phyloP scores from a whole-genome alignment of 2,797 vertebrate genomes.

The Pitangus sulphuratus region DNA sequence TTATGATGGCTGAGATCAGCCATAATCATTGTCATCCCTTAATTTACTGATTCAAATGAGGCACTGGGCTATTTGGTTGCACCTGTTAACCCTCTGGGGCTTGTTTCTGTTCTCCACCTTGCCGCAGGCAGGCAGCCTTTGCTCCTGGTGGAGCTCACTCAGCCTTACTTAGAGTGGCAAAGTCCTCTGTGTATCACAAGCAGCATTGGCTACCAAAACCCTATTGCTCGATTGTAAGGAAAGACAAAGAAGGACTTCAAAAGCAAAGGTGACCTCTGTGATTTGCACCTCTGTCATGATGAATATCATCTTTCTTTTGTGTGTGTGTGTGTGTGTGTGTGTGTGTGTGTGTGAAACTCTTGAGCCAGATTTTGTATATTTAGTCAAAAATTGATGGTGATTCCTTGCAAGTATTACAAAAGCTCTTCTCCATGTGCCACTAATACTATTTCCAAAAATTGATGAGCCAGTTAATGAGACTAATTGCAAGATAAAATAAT shows the following conservation, averaged over 20 bases:
- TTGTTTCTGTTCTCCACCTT: constrained; percentile 14
- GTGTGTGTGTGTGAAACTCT: background rate
- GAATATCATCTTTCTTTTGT: background rate
- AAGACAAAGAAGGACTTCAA: background rate
- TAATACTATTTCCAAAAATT: background rate
- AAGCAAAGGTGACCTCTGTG: background rate
- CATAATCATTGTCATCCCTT: constrained; percentile 2
- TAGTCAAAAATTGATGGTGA: background rate
- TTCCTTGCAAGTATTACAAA: background rate
- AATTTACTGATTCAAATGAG: constrained; percentile 35
- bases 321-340: background rate
- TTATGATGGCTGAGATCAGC: constrained; percentile 23
- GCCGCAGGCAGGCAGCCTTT: background rate
- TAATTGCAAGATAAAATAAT: background rate
- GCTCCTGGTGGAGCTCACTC: background rate
- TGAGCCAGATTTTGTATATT: background rate
- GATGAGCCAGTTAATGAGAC: background rate
- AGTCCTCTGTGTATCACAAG: background rate
- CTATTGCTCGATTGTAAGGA: background rate
- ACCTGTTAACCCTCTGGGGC: constrained; percentile 6
- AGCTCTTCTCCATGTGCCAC: background rate
- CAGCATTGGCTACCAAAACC: background rate
- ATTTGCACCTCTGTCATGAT: background rate
- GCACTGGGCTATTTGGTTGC: constrained; percentile 7
- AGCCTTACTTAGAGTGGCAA: background rate